Conservation (phyloP, 2,113 vertebrate genomes). For the Passer montanus region DNA sequence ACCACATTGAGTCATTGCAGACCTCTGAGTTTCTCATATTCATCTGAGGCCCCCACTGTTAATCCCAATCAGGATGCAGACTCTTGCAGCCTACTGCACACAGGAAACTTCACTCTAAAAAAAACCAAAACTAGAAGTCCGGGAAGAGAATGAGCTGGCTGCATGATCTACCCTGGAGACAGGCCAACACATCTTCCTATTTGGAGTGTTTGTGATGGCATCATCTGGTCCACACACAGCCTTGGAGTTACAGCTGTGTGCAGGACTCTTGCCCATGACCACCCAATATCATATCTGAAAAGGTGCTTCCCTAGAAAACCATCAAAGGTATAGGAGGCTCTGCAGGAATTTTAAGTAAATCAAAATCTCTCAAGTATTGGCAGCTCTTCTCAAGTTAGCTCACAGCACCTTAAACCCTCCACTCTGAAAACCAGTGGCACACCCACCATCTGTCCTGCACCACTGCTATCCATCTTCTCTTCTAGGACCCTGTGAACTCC, state of each 20-base stretch:
- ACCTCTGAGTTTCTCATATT: neutral
- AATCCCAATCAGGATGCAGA: neutral
- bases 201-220: neutral
- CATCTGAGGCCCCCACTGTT: neutral
- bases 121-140: neutral
- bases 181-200: neutral
- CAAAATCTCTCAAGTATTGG: neutral
- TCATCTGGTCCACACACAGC: neutral
- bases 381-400: neutral
- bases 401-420: neutral
- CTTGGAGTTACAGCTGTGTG: neutral
- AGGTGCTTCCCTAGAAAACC: neutral
- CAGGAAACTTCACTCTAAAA: neutral
- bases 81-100: neutral
- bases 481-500: conserved; percentile 34
- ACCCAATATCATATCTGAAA: neutral
- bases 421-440: neutral
- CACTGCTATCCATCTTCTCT: neutral
- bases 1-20: neutral
- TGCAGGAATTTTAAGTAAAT: neutral
- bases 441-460: neutral
- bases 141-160: neutral
- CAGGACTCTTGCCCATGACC: neutral
- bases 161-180: neutral
- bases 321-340: neutral